Base-by-base conservation (phyloP, 2,113 vertebrate genomes). In the Gila orcuttii region DNA sequence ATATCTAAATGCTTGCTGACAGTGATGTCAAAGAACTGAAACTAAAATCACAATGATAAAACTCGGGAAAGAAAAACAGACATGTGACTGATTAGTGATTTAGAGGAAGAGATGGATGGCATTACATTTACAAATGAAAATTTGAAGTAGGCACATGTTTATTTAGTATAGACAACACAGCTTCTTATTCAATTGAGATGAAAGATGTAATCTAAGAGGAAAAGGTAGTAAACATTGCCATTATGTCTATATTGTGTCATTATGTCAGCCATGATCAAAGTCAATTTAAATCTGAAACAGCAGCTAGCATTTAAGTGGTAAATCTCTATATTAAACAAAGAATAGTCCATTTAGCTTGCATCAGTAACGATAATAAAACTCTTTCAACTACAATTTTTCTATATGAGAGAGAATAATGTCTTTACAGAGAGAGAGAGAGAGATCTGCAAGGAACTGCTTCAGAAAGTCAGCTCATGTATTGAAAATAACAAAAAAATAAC, bases 121-220 rank as follows among this genome's bases (percentile, higher is more conserved):
- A 2, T 75, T 28, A 75, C 42, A 50, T 75, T 28, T 28, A 50
- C 73, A 47, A 17, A 75, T 50, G 12, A 28, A 75, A 28, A 28
- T 28, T 8, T 73, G 69, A 28, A 75, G 42, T 25, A 80, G 57
- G 59, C 78, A 80, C 59, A 80, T 39, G 57, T 80, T 80, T 42
- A 25, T 28, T 81, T 66, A 82, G 60, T 69, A 31, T 12, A 50
- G 42, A 68, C 62, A 33, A 68, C 57, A 80, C 13, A 21, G 36
- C 8, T 82, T 68, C 62, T 31, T 82, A 68, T 28, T 45, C 33
- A 62, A 28, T 42, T 10, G 9, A 25, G 57, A 79, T 25, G 23
- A 57, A 78, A 33, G 25, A 21, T 55, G 31, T 33, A 21, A 55
- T 57, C 36, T 25, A 45, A 62, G 36, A 81, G n/a, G 79, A 81